Conservation (phyloP, 1,140 invertebrate genomes). For the Zaprionus gabonicus region DNA sequence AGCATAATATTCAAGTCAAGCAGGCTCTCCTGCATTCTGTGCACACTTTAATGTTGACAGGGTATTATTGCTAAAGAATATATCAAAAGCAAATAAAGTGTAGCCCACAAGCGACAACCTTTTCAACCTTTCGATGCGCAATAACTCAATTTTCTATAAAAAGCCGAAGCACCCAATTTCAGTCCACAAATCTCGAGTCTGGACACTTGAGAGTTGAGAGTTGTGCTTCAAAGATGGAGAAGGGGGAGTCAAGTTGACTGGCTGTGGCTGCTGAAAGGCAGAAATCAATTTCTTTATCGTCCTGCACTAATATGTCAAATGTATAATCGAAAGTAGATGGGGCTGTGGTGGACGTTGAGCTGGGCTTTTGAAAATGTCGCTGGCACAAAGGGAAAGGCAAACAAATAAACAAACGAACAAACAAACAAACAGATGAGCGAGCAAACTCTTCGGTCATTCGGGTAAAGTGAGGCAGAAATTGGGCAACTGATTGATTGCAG, state of each 20-base stretch:
- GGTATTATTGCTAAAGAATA: slow-evolving; percentile 15
- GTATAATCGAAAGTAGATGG: slow-evolving; percentile 55
- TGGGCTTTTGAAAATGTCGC: slow-evolving; percentile 38
- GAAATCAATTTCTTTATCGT: slow-evolving; percentile 80
- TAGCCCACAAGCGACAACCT: slow-evolving; percentile 12
- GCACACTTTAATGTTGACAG: not conserved
- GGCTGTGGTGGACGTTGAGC: not conserved
- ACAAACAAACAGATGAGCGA: slow-evolving; percentile 39
- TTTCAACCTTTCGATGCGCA: slow-evolving; percentile 60
- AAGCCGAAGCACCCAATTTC: slow-evolving; percentile 17
- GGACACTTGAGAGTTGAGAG: slow-evolving; percentile 39
- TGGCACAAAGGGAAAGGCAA: slow-evolving; percentile 50
- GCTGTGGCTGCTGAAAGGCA: slow-evolving; percentile 66
- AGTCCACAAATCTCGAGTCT: slow-evolving; percentile 23
- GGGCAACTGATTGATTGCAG: slow-evolving; percentile 54
- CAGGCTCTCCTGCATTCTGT: not conserved
- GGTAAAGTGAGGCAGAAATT: slow-evolving; percentile 35
- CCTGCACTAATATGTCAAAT: slow-evolving; percentile 81
- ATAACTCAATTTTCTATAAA: slow-evolving; percentile 69
- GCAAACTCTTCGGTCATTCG: slow-evolving; percentile 30
- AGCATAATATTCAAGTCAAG: not conserved
- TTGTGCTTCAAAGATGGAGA: not conserved
- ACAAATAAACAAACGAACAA: slow-evolving; percentile 48
- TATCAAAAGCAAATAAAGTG: slow-evolving; percentile 4
- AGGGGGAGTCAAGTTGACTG: slow-evolving; percentile 16